A percentile compares a stretch with the other conserved stretches of the same genome.
These are phyloP conservation scores for Camponotus pennsylvanicus DNA, from an alignment of 1,140 invertebrate species.

Conservation along the genomic window DNA sequence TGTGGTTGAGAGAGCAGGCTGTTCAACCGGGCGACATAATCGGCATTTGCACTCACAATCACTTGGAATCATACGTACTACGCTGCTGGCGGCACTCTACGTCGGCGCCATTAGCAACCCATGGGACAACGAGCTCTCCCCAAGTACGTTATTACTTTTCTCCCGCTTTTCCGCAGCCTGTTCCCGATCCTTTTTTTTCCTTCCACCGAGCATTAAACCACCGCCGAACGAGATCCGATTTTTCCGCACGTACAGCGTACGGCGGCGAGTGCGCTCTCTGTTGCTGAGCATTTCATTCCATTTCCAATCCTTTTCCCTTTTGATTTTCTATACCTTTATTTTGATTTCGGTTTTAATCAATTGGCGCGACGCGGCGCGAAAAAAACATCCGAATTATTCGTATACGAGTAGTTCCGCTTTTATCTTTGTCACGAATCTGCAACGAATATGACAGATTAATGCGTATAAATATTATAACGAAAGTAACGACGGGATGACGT, in stretches of 20 bases:
- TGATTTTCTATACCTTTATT: not conserved
- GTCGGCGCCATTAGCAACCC: constrained; percentile 80
- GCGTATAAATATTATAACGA: not conserved
- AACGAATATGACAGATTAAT: constrained; percentile 3
- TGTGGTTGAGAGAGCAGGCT: constrained; percentile 75
- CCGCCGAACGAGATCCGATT: constrained; percentile 23
- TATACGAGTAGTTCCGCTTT: not conserved
- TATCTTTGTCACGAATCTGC: not conserved
- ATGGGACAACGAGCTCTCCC: constrained; percentile 66
- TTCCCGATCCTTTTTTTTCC: not conserved
- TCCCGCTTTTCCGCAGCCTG: constrained; percentile 25
- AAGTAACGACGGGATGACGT: not conserved
- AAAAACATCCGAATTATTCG: not conserved
- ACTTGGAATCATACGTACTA: constrained; percentile 84
- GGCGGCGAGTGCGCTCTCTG: no score
- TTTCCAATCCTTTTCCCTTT: not conserved
- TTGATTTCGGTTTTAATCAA: constrained; percentile 3
- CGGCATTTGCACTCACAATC: constrained; percentile 83
- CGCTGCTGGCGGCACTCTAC: constrained; percentile 83
- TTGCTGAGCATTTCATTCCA: constrained; percentile 11
- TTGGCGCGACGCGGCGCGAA: not conserved
- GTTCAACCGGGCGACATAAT: constrained; percentile 83
- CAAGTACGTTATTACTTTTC: constrained; percentile 55
- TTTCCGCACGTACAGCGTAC: not conserved
- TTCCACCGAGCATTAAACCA: not conserved